Conservation (phyloP, 2,888 invertebrate species). For the Agriopis marginaria region DNA sequence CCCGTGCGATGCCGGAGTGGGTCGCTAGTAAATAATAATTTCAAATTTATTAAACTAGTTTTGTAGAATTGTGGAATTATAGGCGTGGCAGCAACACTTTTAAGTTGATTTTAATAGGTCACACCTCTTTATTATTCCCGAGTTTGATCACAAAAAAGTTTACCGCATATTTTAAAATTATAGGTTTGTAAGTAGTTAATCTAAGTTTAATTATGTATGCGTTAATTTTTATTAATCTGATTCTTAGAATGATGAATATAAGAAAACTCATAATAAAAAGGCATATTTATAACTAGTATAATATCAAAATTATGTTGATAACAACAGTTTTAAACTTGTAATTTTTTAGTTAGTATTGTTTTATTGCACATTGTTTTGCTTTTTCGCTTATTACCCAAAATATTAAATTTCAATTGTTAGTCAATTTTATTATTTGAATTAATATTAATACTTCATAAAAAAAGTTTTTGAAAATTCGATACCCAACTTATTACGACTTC, state of each 20-base stretch:
- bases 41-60: neutral
- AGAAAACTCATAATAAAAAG: neutral
- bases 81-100: neutral
- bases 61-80: neutral
- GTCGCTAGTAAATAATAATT: neutral
- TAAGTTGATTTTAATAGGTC: conserved; percentile 6
- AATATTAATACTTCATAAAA: no score
- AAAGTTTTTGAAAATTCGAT: no score
- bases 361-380: no score
- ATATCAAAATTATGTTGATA: neutral
- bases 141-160: neutral
- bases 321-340: no score
- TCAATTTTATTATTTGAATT: no score
- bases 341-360: no score
- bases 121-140: neutral
- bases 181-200: neutral
- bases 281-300: neutral
- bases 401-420: no score
- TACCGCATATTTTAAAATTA: neutral
- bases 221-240: neutral
- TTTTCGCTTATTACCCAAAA: no score
- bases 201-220: conserved; percentile 6
- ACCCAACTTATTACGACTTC: no score
- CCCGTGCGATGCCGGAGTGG: no score
- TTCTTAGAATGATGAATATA: neutral